Evolutionary conservation across 2,888 invertebrate species (phyloP), one percentile per base, ranked within the genome.

Genomic region (Embidobia sp.): DNA sequence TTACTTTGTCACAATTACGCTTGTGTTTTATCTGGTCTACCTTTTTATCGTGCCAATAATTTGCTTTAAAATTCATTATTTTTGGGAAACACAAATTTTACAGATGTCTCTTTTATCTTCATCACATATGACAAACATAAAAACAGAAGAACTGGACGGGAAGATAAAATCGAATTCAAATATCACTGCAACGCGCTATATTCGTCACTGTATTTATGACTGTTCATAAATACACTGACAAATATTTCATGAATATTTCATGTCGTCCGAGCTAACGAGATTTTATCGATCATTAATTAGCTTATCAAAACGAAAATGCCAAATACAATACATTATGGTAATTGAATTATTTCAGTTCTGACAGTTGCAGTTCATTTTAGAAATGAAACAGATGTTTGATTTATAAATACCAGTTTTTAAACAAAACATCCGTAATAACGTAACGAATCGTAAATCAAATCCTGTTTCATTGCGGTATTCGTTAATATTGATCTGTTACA

Each of bases 211-310:
- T 49, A 66, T 74, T 74, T 74, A 59, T 59, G 59, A 53, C 13
- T 61, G 29, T 46, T 61, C 53, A 53, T 63, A 70, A 70, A 70
- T 70, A 53, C 44, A 26, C 35, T 19, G 35, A 70, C 70, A 70
- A 61, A 63, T 63, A 63, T 74, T 74, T 55, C 66, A 74, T 74
- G 67, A 59, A 66, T 66, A 59, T 51, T 66, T 59, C 59, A 74
- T 74, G 42, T 13, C 35, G 46, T 46, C 29, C 53, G 8, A 46
- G 37, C 51, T 66, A 66, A 66, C 66, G 42, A 59, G 66, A 74
- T 74, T 74, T 74, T 66, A 74, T 74, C 66, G 66, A 66, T 66
- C 74, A 74, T 61, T 74, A 66, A 66, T 59, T 66, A 59, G 59
- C 59, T 44, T 51, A 35, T 42, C 51, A 66, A 40, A 72, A 59